Evolutionary conservation across 2,113 vertebrate species (phyloP).

Genomic region (Machaerirhynchus nigripectus): DNA sequence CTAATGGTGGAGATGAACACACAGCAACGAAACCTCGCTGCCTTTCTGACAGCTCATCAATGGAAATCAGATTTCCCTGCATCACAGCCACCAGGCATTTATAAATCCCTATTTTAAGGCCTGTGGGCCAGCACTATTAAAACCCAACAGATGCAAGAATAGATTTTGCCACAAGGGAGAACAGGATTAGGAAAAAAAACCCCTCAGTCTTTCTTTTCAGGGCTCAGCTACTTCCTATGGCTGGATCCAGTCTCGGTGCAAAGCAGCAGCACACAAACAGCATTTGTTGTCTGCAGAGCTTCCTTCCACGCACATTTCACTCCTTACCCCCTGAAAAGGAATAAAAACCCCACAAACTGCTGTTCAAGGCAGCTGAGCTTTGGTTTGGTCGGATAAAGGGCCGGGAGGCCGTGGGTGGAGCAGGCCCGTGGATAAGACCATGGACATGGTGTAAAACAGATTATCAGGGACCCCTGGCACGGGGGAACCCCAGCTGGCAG

Average conservation of each 20-base stretch:
- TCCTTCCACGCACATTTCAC: background rate
- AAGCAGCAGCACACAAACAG: background rate
- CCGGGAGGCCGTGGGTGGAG: accelerated
- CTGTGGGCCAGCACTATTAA: background rate
- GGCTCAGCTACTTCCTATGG: background rate
- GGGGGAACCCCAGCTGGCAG: background rate
- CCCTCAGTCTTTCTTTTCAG: background rate
- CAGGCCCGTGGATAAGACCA: background rate
- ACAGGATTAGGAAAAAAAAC: background rate
- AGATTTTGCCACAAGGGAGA: background rate
- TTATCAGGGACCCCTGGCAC: background rate
- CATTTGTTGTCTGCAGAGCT: background rate
- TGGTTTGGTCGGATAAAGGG: background rate
- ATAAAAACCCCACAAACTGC: background rate
- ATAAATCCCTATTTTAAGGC: background rate
- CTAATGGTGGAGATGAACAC: background rate
- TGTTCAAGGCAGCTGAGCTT: background rate
- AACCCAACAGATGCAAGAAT: background rate
- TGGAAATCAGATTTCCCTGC: background rate
- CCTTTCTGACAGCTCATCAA: background rate
- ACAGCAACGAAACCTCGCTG: background rate
- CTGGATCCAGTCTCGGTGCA: background rate
- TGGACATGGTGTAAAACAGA: background rate
- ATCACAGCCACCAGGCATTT: background rate
- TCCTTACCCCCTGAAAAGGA: background rate